phyloP scores from a whole-genome alignment of 2,113 vertebrate genomes.

The Ginglymostoma cirratum region DNA sequence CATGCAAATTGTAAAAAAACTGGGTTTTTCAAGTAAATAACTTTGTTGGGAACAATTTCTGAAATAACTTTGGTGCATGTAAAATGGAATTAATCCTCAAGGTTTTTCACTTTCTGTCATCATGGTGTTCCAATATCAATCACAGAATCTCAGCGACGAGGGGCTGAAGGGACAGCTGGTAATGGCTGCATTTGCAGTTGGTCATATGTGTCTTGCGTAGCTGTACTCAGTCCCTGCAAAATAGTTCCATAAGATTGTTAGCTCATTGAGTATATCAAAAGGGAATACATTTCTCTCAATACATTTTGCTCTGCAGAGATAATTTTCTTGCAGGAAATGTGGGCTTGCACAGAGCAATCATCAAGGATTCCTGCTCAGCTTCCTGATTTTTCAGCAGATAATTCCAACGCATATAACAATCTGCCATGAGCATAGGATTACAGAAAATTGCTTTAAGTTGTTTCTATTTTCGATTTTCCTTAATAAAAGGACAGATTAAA shows the following conservation, averaged over 20 bases:
- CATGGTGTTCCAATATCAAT: neutral
- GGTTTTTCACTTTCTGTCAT: neutral
- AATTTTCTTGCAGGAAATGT: neutral
- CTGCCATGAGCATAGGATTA: neutral
- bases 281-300: neutral
- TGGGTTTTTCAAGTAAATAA: neutral
- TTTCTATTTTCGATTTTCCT: neutral
- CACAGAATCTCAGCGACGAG: slow-evolving; percentile 9
- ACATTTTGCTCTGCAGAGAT: neutral
- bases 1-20: neutral
- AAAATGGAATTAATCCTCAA: neutral
- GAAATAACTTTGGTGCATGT: neutral
- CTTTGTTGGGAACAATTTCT: neutral
- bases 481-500: neutral
- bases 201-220: slow-evolving; percentile 80
- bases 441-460: neutral
- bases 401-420: neutral
- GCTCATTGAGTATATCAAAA: neutral
- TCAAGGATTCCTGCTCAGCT: neutral
- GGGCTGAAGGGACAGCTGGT: slow-evolving; percentile 43
- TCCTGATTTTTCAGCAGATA: neutral
- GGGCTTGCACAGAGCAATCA: too few species aligned
- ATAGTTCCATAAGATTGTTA: slow-evolving; percentile 32
- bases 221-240: slow-evolving; percentile 69
- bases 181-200: slow-evolving; percentile 74